Evolutionary conservation across 1,140 invertebrate genomes (phyloP), one percentile per base, ranked within the genome.

Genomic region (Penaeus indicus): DNA sequence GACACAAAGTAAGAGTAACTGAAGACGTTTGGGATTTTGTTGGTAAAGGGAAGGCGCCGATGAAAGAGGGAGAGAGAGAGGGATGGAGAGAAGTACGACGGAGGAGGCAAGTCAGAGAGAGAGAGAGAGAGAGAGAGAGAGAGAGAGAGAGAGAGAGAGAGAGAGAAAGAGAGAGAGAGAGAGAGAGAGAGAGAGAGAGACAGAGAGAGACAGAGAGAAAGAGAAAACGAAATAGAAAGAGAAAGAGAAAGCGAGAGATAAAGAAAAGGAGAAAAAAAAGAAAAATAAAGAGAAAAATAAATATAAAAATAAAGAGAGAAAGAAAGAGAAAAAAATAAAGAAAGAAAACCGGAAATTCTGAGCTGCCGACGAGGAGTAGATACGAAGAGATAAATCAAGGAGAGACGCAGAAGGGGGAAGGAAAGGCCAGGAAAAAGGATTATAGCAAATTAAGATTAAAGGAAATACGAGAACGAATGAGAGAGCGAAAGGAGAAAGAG

Each of bases 61-160:
- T 54, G 54, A 54, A 54, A 54, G 54, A 54, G 47, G 21, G 79
- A 11, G 79, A 81, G 19, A 81, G 79, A 18, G 18, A 42, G 38
- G 38, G 38, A 86, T 62, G 81, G 81, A 86, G 85, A 81, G 79
- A 27, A 81, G 85, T 75, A 86, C 80, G 42, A 25, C 10, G 62
- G 22, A 79, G 78, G 60, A 19, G 61, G 64, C 75, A 75, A 69
- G 77, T 81, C 27, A 75, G 85, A 8, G 64, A 27, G 85, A 81
- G 67, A 32, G 62, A 81, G 77, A 69, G n/a, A 11, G 0, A 77
- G 25, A 77, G 25, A 77, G 25, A 77, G 25, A 77, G 4, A 77
- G 25, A 77, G 25, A 27, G 25, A 10, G 3, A 10, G 38, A 42
- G 38, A 10, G 8, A 42, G 38, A 10, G 38, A 42, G 21, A 13